Evolutionary conservation across 2,888 invertebrate species (phyloP), one percentile per base, ranked within the genome.

Genomic region (Leucophenga montana): DNA sequence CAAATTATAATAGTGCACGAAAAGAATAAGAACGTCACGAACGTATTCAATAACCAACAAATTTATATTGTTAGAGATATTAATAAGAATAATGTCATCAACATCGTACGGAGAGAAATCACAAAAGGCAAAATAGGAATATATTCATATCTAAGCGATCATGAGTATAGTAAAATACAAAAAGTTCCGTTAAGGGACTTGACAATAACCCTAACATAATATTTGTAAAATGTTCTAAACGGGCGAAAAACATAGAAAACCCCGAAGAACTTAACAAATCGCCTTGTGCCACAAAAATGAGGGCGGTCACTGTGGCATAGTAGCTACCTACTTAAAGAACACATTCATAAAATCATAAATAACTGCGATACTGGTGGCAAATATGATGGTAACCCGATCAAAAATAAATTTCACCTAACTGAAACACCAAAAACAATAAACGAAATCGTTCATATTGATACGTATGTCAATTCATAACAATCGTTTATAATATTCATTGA

Each of bases 201-300:
- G 11, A 16, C 14, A 16, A 14, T 50, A 16, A n/a, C n/a, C n/a
- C 18, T 16, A 11, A 16, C 50, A 11, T 50, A 14, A 65, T 59
- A 14, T 68, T 65, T 27, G 59, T 68, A 13, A 67, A 62, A n/a
- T 70, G 67, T 50, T 20, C 53, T 3, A 8, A 3, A 9, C 27
- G 57, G 4, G 53, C 66, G 22, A 62, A 8, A n/a, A 48, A 67
- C 18, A 16, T 68, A 11, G 39, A 50, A 6, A 16, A 44, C 16
- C 57, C 33, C 0, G 67, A 64, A 1, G 65, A 59, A 11, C 6
- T 65, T 53, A n/a, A 48, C 68, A 68, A 54, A 65, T 68, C 8
- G 59, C 67, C 0, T 46, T 70, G 3, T 64, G 46, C 46, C 71
- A 71, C 20, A 71, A 67, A 56, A 27, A 64, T 9, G 64, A 62